phyloP scores from a whole-genome alignment of 2,888 invertebrate species.

The Orchesella flavescens region DNA sequence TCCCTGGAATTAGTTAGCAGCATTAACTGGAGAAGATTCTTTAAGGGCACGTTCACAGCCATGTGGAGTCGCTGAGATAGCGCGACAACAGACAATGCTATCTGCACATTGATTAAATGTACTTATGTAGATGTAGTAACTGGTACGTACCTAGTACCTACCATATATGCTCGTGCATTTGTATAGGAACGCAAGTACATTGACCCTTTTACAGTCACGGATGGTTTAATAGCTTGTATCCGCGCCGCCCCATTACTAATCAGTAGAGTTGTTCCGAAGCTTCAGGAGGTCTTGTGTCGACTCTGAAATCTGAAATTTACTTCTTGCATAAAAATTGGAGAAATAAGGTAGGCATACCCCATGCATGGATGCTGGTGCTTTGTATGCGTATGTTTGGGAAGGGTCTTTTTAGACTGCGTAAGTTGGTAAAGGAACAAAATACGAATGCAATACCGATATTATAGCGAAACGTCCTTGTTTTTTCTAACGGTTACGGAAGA shows the following conservation, averaged over 20 bases:
- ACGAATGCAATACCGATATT: no score
- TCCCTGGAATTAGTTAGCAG: constrained; percentile 47
- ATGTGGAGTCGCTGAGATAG: no score
- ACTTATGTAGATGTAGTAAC: neutral
- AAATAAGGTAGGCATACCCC: neutral
- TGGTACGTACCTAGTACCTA: neutral
- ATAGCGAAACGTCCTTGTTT: no score
- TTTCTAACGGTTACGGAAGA: no score
- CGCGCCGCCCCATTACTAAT: constrained; percentile 16
- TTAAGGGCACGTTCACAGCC: neutral
- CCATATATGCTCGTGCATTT: no score
- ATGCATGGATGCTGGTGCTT: no score
- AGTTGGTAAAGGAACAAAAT: no score
- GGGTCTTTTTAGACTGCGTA: no score
- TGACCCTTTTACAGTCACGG: constrained; percentile 31
- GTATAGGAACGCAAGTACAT: constrained; percentile 17
- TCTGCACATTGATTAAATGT: constrained; percentile 16
- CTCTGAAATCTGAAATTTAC: neutral
- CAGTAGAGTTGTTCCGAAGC: neutral
- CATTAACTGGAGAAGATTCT: constrained; percentile 15
- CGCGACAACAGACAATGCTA: neutral
- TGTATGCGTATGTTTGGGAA: no score
- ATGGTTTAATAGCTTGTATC: constrained; percentile 6
- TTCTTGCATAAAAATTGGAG: neutral
- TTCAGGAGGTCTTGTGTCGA: constrained; percentile 1